Base-by-base conservation (phyloP, 1,140 invertebrate species). In the Argopecten irradians region DNA sequence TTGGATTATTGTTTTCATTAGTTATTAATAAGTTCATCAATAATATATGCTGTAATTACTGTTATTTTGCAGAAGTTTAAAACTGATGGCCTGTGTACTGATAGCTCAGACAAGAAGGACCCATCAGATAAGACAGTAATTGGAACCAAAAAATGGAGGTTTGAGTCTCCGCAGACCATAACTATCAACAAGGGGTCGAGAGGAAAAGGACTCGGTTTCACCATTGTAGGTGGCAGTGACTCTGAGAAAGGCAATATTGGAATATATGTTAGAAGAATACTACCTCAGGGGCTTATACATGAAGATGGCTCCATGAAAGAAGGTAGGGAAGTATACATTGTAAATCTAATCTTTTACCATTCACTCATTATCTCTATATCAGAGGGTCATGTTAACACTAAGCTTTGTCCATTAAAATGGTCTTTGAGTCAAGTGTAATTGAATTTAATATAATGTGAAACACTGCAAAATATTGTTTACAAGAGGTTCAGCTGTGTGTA, bases 211-310 rank as follows among this genome's bases (percentile, higher is more conserved):
- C 96, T 99, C 34, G 98, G 98, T 0, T 98, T 99, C 94, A 98
- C 98, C 94, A 98, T 98, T 92, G 98, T 98, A 34, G 98, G 98
- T 35, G 98, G 98, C 71, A 97, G 96, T 13, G 98, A 98, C 94
- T 98, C 98, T 41, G 97, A 98, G 0, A 97, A 97, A 93, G 98
- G 98, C 3, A 97, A 97, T 92, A 98, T 98, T 97, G 98, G 98
- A 22, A 98, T 98, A 92, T 98, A 98, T 95, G 97, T 99, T 0
- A 98, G 98, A 95, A 98, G 98, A 0, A 97, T 99, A 16, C 98
- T 98, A 95, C 97, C 98, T 1, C 97, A 97, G 92, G 98, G 98
- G 19, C 97, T 98, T 96, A 98, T 98, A 33, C 97, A 98, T 16
- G 97, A 98, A 92, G 96, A 97, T 94, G 97, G 97, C 86, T 97